Conservation (phyloP, 2,888 invertebrate genomes). For the Ecliptopera silaceata region DNA sequence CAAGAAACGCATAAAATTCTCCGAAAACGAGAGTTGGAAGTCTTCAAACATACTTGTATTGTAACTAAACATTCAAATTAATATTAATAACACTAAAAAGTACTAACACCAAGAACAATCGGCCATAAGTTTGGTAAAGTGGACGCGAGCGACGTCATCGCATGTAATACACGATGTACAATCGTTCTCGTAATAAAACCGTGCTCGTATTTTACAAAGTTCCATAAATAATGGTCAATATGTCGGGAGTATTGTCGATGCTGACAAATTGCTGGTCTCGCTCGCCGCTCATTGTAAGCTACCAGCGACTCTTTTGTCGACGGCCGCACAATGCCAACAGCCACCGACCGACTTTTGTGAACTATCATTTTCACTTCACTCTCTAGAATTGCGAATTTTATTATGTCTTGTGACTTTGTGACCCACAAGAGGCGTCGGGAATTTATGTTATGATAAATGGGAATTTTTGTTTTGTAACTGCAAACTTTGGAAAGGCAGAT, state of each 20-base stretch:
- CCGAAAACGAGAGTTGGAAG: not conserved
- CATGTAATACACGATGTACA: conserved; percentile 74
- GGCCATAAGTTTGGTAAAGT: conserved; percentile 54
- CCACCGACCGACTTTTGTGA: conserved; percentile 71
- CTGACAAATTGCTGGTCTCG: conserved; percentile 80
- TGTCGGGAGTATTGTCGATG: conserved; percentile 78
- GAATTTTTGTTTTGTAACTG: conserved; percentile 56
- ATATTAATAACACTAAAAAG: conserved; percentile 26
- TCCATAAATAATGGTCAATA: conserved; percentile 83
- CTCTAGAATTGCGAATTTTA: conserved; percentile 69
- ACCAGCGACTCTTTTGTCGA: conserved; percentile 66
- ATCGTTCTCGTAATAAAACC: conserved; percentile 79
- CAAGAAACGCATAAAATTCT: not conserved
- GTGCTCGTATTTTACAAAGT: conserved; percentile 69
- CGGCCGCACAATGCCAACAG: conserved; percentile 60
- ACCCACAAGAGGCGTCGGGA: conserved; percentile 59
- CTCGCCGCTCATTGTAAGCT: conserved; percentile 75
- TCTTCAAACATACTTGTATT: conserved; percentile 33
- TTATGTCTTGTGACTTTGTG: conserved; percentile 66
- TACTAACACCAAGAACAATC: conserved; percentile 35
- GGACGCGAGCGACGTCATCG: conserved; percentile 62
- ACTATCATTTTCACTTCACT: conserved; percentile 77
- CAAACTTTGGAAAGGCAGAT: conserved; percentile 45
- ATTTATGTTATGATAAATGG: conserved; percentile 72
- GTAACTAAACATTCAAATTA: conserved; percentile 25